phyloP scores from a whole-genome alignment of 2,888 invertebrate species.

The Ametastegia equiseti region DNA sequence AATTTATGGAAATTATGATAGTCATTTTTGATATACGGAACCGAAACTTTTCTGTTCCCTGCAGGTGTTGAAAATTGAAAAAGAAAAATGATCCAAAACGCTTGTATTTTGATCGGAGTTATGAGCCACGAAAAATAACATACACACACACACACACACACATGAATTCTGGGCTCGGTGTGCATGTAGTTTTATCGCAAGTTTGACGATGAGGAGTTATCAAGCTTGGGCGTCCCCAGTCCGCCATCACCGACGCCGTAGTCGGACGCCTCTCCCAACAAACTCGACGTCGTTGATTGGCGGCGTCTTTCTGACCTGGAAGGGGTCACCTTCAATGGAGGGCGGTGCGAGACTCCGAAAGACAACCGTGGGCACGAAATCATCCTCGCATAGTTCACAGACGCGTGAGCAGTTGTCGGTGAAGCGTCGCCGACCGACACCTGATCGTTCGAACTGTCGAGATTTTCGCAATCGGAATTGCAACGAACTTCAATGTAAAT shows the following conservation, averaged over 20 bases:
- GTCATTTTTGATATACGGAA: too few species aligned
- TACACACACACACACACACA: too few species aligned
- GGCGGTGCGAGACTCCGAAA: constrained; percentile 59
- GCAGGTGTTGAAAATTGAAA: too few species aligned
- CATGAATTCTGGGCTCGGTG: too few species aligned
- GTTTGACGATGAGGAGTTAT: constrained; percentile 14
- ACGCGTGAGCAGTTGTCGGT: constrained; percentile 60
- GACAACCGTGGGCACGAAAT: constrained; percentile 36
- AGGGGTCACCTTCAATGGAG: constrained; percentile 48
- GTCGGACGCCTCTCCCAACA: constrained; percentile 19
- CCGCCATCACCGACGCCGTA: constrained; percentile 37
- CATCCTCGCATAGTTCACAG: constrained; percentile 56
- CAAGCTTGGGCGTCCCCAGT: constrained; percentile 36
- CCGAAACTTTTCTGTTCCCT: too few species aligned
- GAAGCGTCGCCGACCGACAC: constrained; percentile 54
- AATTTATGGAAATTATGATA: too few species aligned
- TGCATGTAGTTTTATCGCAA: constrained; percentile 27
- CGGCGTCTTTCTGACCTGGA: constrained; percentile 10
- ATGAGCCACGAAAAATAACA: too few species aligned
- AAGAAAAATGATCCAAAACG: too few species aligned
- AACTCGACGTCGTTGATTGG: constrained; percentile 25
- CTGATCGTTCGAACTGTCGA: background rate
- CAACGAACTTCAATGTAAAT: background rate
- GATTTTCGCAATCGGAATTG: background rate
- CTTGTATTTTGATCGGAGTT: too few species aligned